Evolutionary conservation across 2,113 vertebrate species (phyloP).

Genomic region (Nothoprocta perdicaria): DNA sequence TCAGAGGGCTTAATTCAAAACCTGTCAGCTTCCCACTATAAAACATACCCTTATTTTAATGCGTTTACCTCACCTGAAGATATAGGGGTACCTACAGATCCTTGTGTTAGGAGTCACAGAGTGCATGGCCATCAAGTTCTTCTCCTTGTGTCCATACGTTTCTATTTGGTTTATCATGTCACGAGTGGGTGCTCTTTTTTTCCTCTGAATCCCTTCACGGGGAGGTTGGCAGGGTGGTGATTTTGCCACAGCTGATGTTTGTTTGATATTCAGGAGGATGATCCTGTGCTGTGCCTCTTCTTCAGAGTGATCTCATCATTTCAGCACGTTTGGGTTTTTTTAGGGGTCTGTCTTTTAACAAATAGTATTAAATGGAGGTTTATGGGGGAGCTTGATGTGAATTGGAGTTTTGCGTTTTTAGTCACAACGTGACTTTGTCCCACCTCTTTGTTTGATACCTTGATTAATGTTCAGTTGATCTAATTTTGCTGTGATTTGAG

Average conservation of each 20-base stretch:
- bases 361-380: conserved; percentile 14
- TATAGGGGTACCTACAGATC: not conserved
- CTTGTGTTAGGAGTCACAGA: not conserved
- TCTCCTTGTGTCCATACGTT: not conserved
- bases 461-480: conserved; percentile 66
- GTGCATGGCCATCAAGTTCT: not conserved
- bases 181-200: not conserved
- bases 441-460: conserved; percentile 35
- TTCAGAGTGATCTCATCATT: not conserved
- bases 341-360: not conserved
- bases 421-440: conserved; percentile 33
- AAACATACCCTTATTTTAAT: not conserved
- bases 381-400: not conserved
- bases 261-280: conserved; percentile 7
- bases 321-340: not conserved
- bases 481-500: conserved; percentile 70
- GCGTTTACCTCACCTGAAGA: not conserved
- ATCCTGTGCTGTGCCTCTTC: not conserved
- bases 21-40: not conserved
- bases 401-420: conserved; percentile 31
- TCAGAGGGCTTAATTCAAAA: not conserved
- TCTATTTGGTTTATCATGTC: not conserved
- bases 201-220: not conserved
- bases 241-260: not conserved
- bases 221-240: not conserved